Base-by-base conservation (phyloP, 1,140 invertebrate genomes). In the Platyscapa corneri region DNA sequence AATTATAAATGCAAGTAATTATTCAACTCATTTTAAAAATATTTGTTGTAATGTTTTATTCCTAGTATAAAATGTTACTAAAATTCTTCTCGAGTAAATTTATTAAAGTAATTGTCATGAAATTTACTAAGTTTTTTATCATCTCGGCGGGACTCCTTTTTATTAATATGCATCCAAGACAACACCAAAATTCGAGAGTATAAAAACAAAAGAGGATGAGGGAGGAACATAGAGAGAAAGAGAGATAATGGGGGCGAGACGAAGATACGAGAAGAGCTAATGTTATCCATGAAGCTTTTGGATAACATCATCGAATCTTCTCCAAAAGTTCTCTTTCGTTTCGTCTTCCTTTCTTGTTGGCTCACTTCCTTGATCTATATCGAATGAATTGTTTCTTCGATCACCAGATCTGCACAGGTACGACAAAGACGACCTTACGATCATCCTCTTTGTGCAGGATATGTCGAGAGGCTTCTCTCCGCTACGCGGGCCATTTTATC, bases 361-460 rank as follows among this genome's bases (percentile, higher is more conserved):
- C 76, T 64, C 60, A 80, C 86, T 87, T 87, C 83, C 86, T 87
- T 83, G 86, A 87, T 87, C 64, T 74, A 60, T 87, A 87, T 87
- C 86, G 76, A 82, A 74, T 83, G 79, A 85, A 84, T 87, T 85
- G 83, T 87, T 85, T 82, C 81, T 82, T 82, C 84, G 86, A 82
- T 85, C 64, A 80, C 16, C 23, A 60, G 32, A 60, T 34, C 49
- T 37, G 18, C 23, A 39, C 76, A 12, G 12, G 76, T 27, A 78
- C 65, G 56, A 42, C 64, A 14, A 39, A 42, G n/a, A 42, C 84
- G 64, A 23, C 34, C 34, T 46, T 67, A 46, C 84, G 39, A 53
- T 81, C 65, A 53, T 12, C 64, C 77, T 75, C 74, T 83, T 53
- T 46, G 42, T 67, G 20, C 49, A 56, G 46, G 76, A 81, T 80